These are phyloP conservation scores for Smittia aterrima DNA, from an alignment of 2,888 invertebrate genomes.

Conservation along the genomic window DNA sequence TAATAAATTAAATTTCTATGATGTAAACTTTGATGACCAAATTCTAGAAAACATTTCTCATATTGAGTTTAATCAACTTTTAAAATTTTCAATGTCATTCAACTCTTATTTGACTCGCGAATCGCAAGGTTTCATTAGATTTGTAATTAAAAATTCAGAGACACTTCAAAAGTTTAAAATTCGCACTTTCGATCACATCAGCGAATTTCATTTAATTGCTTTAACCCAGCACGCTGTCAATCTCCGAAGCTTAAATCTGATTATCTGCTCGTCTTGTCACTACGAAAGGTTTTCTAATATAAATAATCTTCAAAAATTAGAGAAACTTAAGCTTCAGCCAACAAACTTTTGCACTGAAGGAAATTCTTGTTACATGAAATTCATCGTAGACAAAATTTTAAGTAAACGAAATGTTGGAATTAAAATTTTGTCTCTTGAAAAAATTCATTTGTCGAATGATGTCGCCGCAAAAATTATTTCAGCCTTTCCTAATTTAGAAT, in stretches of 20 bases:
- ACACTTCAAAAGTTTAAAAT: slow-evolving; percentile 13
- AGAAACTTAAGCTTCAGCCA: background rate
- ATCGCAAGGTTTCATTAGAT: background rate
- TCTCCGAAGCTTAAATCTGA: background rate
- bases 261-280: background rate
- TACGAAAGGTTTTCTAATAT: background rate
- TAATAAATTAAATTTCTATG: slow-evolving; percentile 3
- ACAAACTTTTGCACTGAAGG: background rate
- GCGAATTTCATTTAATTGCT: background rate
- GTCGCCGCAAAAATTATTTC: background rate
- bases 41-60: background rate
- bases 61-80: background rate
- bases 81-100: slow-evolving; percentile 1
- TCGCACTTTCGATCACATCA: slow-evolving; percentile 4
- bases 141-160: background rate
- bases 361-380: background rate
- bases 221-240: background rate
- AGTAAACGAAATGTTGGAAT: background rate
- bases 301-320: background rate
- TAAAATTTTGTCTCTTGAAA: background rate
- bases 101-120: background rate
- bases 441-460: background rate
- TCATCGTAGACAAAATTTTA: background rate
- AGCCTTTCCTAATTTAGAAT: slow-evolving; percentile 6
- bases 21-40: background rate